These are phyloP conservation scores for Drosophila melanica DNA, from an alignment of 1,140 invertebrate genomes.

Conservation along the genomic window DNA sequence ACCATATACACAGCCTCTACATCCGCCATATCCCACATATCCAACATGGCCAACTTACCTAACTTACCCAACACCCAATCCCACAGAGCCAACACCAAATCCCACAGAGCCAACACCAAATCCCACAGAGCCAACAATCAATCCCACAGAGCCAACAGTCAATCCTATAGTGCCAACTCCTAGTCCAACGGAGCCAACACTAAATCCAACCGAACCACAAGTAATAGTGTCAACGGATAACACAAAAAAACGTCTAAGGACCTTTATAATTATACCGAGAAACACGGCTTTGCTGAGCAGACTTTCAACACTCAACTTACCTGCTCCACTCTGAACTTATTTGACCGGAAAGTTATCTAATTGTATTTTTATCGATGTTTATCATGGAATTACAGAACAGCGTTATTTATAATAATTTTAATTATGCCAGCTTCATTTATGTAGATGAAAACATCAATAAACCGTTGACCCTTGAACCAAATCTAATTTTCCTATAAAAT, in stretches of 20 bases:
- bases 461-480: neutral
- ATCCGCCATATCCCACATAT: neutral
- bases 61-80: neutral
- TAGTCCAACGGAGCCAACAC: neutral
- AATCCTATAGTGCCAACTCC: neutral
- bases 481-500: neutral
- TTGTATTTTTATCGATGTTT: neutral
- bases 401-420: neutral
- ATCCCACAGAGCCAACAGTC: neutral
- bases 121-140: neutral
- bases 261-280: neutral
- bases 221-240: neutral
- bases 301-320: neutral
- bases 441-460: neutral
- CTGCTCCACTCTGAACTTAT: neutral
- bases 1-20: neutral
- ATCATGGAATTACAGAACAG: neutral
- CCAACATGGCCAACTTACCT: neutral
- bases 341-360: neutral
- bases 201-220: neutral
- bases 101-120: neutral
- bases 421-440: neutral
- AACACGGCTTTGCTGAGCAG: no score
- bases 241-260: neutral
- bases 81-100: neutral